Evolutionary conservation across 2,113 vertebrate species (phyloP), one percentile per base, ranked within the genome.

Genomic region (Elephas maximus): DNA sequence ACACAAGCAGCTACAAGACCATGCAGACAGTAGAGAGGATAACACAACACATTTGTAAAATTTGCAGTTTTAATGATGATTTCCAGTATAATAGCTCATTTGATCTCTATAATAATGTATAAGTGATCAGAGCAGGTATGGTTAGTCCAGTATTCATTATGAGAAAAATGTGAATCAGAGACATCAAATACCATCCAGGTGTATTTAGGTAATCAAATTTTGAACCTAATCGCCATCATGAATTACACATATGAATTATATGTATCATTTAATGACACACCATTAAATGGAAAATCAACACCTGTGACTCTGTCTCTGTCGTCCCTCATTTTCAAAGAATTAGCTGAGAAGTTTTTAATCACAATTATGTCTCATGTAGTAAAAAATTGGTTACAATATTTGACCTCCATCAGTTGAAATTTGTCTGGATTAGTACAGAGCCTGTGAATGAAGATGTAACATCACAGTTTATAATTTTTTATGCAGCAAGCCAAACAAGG

Each of bases 201-300:
- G 74, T 67, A 67, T 44, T 33, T 65, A 67, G 45, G 24, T 78
- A 78, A 78, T 30, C 37, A 83, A 73, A 90, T 30, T 88, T 74
- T 53, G 20, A 92, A 51, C 10, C 37, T 84, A 93, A 69, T 67
- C 3, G 53, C 26, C 30, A 51, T 77, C 1, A 69, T 84, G 88
- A 41, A 69, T 37, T 30, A 74, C 57, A 88, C 14, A 41, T 30
- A 21, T 26, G 17, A 92, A 88, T 81, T 53, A 73, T 20, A 53
- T 41, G 8, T 21, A 8, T 51, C 41, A 28, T 30, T 86, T 79
- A 21, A 81, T 48, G 26, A 74, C 0, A 78, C 6, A 67, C 76
- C n/a, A 63, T 41, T 93, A 80, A 67, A n/a, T 73, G 48, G 87
- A 93, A 90, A 83, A n/a, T 30, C 53, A 48, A 28, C 45, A 74